phyloP scores from a whole-genome alignment of 2,113 vertebrate genomes.

The Nycticorax nycticorax region DNA sequence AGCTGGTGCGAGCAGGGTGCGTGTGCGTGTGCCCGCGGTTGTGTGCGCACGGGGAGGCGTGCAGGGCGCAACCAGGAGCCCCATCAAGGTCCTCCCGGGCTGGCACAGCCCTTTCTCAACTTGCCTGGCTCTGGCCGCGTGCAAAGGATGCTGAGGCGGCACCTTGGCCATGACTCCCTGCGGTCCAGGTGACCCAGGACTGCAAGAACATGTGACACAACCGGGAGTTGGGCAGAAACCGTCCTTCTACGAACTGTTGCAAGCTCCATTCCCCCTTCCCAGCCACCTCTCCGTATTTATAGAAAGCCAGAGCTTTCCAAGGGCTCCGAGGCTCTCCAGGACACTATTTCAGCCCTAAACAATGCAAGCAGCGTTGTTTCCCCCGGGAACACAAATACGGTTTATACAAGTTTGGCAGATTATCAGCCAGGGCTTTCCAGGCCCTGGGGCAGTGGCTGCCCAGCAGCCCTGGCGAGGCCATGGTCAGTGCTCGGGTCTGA shows the following conservation, averaged over 20 bases:
- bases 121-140: rapidly evolving
- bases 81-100: neutral
- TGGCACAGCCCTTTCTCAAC: neutral
- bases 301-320: neutral
- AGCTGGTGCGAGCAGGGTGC: neutral
- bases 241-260: rapidly evolving
- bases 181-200: rapidly evolving
- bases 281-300: neutral
- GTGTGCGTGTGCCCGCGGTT: neutral
- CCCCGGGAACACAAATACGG: rapidly evolving
- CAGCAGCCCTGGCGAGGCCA: neutral
- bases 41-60: rapidly evolving
- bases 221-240: neutral
- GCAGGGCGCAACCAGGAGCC: neutral
- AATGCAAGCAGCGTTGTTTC: neutral
- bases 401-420: neutral
- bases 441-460: neutral
- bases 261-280: neutral
- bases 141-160: neutral
- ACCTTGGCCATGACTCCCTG: neutral
- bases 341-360: neutral
- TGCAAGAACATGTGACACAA: rapidly evolving
- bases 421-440: neutral
- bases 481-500: rapidly evolving
- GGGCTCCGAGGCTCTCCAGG: neutral